Base-by-base conservation (phyloP, 2,113 vertebrate species). In the Illadopsis cleaveri region DNA sequence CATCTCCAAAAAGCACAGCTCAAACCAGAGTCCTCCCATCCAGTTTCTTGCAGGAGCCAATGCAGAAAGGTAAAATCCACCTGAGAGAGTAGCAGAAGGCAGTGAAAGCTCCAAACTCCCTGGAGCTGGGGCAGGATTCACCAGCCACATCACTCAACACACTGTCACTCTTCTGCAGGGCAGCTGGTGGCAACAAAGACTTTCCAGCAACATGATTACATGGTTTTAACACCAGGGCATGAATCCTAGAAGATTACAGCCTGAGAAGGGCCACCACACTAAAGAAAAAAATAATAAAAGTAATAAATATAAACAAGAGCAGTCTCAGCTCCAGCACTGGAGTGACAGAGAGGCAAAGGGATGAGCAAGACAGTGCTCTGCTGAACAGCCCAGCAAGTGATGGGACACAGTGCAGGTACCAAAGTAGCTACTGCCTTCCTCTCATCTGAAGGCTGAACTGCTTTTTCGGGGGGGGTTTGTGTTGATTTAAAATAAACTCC, bases 121-220 rank as follows among this genome's bases (percentile, higher is more conserved):
- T 0, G 0, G 4, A 54, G 18, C 31, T 33, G 0, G 14, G 40
- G 62, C 24, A 71, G 53, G 40, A 75, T 72, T 69, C 78, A 18
- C 35, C 60, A 58, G 40, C 72, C 62, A 69, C 3, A 0, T 56
- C 58, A 89, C 47, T 64, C 58, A 61, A 35, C 60, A 60, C 1
- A 0, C 33, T 33, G 38, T 44, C 77, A 25, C 66, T 91, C 53
- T 60, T 87, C 68, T 81, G 83, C 64, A 38, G 62, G 92, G 86
- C 82, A 83, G 87, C 90, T 72, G 87, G 53, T 61, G 62, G 56
- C 62, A 73, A 90, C 68, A 57, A 77, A 73, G 82, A 83, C 66
- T 48, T 76, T 53, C 60, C 75, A 87, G 65, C 19, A 22, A 73
- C 2, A 2, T 5, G 58, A 81, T 68, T 33, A 18, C 23, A 54